These are phyloP conservation scores for Mellivora capensis DNA, from an alignment of 2,113 vertebrate species.

Conservation along the genomic window DNA sequence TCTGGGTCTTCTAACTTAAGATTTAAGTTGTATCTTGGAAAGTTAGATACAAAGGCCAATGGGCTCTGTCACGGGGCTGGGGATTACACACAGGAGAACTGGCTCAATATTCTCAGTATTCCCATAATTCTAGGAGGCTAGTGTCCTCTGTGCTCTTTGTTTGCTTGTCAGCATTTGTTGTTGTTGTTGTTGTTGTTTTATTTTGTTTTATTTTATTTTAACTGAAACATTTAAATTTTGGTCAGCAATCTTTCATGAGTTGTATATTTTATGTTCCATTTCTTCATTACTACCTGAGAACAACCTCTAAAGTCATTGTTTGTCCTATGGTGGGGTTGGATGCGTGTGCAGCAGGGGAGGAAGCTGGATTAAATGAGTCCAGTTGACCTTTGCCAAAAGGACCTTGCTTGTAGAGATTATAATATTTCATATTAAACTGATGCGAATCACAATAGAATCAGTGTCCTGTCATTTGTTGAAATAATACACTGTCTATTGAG, in stretches of 20 bases:
- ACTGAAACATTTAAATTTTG: neutral
- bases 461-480: neutral
- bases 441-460: neutral
- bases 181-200: no score
- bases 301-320: neutral
- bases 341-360: neutral
- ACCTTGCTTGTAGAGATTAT: neutral
- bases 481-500: neutral
- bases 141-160: neutral
- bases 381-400: neutral
- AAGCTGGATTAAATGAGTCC: neutral
- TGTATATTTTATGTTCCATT: neutral
- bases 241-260: neutral
- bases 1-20: neutral
- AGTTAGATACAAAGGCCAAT: no score
- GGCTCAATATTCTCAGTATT: neutral
- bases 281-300: neutral
- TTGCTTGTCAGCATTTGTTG: neutral
- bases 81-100: fast-evolving
- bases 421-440: neutral
- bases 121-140: fast-evolving
- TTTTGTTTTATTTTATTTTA: no score
- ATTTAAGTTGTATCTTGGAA: neutral
- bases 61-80: fast-evolving
- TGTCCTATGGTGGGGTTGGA: neutral